These are phyloP conservation scores for Decapterus maruadsi DNA, from an alignment of 2,797 vertebrate genomes.

Conservation along the genomic window DNA sequence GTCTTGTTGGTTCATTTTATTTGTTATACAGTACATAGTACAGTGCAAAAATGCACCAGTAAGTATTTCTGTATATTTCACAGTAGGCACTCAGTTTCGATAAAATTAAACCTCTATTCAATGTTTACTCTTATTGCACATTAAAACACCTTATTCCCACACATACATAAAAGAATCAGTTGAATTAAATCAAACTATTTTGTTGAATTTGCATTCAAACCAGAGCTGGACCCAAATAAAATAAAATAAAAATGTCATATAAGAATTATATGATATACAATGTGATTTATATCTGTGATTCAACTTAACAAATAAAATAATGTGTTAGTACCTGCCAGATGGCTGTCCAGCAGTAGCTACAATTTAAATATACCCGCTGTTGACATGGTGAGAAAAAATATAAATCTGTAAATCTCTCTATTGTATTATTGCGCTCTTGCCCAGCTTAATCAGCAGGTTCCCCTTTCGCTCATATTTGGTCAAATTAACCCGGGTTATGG, in stretches of 20 bases:
- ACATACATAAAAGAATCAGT: conserved; percentile 28
- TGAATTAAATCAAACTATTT: neutral
- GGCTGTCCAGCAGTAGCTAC: neutral
- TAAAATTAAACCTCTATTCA: conserved; percentile 34
- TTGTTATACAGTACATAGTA: conserved; percentile 16
- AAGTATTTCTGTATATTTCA: conserved; percentile 1
- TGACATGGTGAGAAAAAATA: neutral
- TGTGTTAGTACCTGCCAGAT: neutral
- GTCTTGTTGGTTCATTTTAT: neutral
- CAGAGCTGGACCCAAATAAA: conserved; percentile 2
- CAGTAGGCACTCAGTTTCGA: neutral
- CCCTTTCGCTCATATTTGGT: conserved; percentile 18
- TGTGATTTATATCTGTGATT: neutral
- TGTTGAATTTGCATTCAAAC: conserved; percentile 27
- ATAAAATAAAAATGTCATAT: neutral
- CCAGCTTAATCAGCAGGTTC: neutral
- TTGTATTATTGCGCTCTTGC: neutral
- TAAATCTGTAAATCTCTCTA: neutral
- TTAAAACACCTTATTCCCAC: conserved; percentile 14
- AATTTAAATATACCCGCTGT: neutral
- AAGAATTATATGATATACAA: neutral
- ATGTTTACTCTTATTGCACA: conserved; percentile 55
- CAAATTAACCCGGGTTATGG: neutral
- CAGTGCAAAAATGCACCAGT: conserved; percentile 16
- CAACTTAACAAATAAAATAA: neutral